Evolutionary conservation across 1,140 invertebrate species (phyloP), one percentile per base, ranked within the genome.

Genomic region (Orchesella cincta): DNA sequence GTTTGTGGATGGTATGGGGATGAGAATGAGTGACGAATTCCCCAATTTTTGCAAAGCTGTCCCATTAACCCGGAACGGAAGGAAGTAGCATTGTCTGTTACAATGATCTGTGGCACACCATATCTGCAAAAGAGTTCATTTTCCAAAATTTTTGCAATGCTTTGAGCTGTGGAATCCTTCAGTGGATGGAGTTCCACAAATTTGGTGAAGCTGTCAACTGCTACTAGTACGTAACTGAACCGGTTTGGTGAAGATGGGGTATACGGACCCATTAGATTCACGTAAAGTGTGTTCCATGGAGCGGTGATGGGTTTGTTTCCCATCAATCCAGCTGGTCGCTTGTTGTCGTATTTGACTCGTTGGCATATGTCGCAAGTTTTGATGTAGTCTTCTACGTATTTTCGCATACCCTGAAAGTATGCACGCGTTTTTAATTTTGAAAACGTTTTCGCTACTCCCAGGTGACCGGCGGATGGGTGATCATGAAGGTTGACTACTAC

Each of bases 1-100:
- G 84, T 79, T 73, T 84, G 82, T 2, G 86, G 84, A 77, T 86
- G 84, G 75, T 87, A 87, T 0, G 82, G 39, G 0, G 84, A 83
- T 0, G 81, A 83, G n/a, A 81, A 83, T 1, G 18, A 2, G 18
- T 74, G 67, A 3, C 51, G 0, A 23, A 75, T 33, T 23, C 46
- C 33, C 73, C 74, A 78, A 54, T 74, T 36, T 20, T 33, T 5
- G 36, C 62, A 75, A 33, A 75, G 67, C 26, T 74, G 29, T 46
- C 51, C 52, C 0, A 78, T 14, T 8, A 51, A 33, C 1, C 72
- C 67, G 12, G 75, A 71, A 14, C 28, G 51, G 52, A 76, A 76
- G 20, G 62, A 62, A 39, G 52, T 36, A 0, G 73, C 81, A 67
- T 80, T 83, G 62, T 86, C 84, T 0, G 82, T 80, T 31, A 84